Conservation (phyloP, 64 coral and sea anemone genomes). For the Acropora tenuis region DNA sequence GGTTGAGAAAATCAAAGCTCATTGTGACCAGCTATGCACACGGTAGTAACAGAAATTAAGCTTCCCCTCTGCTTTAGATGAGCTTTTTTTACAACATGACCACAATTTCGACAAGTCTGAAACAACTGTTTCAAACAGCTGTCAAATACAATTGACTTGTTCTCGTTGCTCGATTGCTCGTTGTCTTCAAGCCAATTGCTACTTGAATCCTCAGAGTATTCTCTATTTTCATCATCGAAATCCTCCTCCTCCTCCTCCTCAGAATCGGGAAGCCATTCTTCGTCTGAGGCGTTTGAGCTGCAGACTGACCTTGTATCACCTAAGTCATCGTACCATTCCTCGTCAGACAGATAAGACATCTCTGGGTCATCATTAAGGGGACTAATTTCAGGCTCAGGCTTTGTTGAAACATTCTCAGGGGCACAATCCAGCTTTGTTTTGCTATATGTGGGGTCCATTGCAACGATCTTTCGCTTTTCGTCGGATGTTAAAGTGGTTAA, state of each 20-base stretch:
- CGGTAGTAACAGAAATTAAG: no score
- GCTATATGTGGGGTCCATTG: neutral
- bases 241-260: no score
- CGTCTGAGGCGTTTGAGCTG: neutral
- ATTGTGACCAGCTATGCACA: no score
- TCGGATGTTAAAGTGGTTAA: neutral
- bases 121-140: neutral
- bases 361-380: neutral
- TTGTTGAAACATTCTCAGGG: neutral
- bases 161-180: neutral
- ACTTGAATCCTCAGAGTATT: neutral
- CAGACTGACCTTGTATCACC: neutral
- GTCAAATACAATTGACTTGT: conserved; percentile 17
- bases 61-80: no score
- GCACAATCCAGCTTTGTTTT: neutral
- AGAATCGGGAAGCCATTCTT: neutral
- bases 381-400: neutral
- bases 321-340: neutral
- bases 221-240: neutral
- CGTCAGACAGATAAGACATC: neutral
- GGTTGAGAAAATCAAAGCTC: no score
- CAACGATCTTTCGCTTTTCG: neutral
- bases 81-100: no score
- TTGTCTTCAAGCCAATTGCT: neutral
- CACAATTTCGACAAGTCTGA: neutral